phyloP scores from a whole-genome alignment of 1,140 invertebrate species.

The Drosophila ohnishii region DNA sequence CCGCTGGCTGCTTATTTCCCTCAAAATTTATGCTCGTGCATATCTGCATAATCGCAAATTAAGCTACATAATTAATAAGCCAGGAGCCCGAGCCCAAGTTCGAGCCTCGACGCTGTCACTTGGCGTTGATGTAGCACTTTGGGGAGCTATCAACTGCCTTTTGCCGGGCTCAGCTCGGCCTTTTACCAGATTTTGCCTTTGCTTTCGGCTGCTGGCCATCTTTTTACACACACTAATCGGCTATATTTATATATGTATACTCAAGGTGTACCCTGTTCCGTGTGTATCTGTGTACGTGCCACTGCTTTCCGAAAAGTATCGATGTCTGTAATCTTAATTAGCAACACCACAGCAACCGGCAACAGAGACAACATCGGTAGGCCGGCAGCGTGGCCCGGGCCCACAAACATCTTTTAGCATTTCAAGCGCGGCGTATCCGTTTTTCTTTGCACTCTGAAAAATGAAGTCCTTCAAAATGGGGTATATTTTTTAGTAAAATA shows the following conservation, averaged over 20 bases:
- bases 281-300: conserved; percentile 60
- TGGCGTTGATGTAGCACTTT: conserved; percentile 72
- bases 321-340: conserved; percentile 81
- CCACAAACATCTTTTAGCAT: conserved; percentile 74
- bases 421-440: conserved; percentile 61
- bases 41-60: conserved; percentile 81
- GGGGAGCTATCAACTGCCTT: conserved; percentile 54
- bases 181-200: conserved; percentile 24
- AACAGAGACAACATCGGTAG: conserved; percentile 27
- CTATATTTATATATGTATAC: conserved; percentile 13
- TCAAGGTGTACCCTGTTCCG: conserved; percentile 16
- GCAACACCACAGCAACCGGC: conserved; percentile 70
- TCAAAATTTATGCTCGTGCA: conserved; percentile 73
- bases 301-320: conserved; percentile 75
- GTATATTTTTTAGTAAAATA: not conserved
- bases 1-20: conserved; percentile 49
- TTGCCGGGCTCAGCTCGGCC: conserved; percentile 14
- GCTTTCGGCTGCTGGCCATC: conserved; percentile 41
- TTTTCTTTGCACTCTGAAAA: conserved; percentile 45
- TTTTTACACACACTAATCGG: conserved; percentile 22
- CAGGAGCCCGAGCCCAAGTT: conserved; percentile 30
- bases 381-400: conserved; percentile 16
- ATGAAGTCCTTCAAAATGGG: not conserved
- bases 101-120: conserved; percentile 55
- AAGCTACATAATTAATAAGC: conserved; percentile 79